These are phyloP conservation scores for Tragelaphus buxtoni DNA, from an alignment of 2,113 vertebrate species.

Conservation along the genomic window DNA sequence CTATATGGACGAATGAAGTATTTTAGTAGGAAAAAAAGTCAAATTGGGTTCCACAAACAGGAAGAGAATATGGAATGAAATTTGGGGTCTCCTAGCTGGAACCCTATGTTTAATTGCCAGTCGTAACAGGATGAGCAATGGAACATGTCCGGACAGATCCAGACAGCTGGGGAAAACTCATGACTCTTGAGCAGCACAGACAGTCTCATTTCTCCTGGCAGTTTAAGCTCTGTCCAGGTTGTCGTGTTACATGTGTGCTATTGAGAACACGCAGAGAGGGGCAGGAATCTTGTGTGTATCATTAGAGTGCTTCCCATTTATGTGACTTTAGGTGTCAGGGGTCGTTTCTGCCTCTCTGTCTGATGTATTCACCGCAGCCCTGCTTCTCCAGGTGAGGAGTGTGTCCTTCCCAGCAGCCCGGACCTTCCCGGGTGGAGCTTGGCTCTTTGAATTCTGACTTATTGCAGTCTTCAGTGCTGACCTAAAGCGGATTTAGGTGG, in stretches of 20 bases:
- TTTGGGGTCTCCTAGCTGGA: constrained; percentile 4
- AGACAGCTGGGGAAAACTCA: constrained; percentile 14
- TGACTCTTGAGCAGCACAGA: constrained; percentile 41
- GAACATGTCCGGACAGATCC: constrained; percentile 23
- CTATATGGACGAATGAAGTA: background rate
- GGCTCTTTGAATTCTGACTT: constrained; percentile 54
- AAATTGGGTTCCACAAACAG: constrained; percentile 1
- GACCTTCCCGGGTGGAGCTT: constrained; percentile 35
- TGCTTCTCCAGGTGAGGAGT: constrained; percentile 53
- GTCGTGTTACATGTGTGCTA: background rate
- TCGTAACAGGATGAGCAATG: constrained; percentile 17
- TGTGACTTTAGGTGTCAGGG: background rate
- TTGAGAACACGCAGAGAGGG: background rate
- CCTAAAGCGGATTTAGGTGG: constrained; percentile 24
- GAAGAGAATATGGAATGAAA: constrained; percentile 16
- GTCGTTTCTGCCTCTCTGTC: constrained; percentile 22
- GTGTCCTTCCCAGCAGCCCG: constrained; percentile 61
- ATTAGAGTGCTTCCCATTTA: background rate
- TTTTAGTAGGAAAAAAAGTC: background rate
- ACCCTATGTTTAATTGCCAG: constrained; percentile 44
- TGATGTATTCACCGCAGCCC: constrained; percentile 9
- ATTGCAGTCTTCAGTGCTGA: constrained; percentile 48
- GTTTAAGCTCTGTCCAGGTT: constrained; percentile 14
- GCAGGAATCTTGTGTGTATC: background rate
- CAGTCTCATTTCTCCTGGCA: constrained; percentile 29